Percentiles rank a stretch among this genome's conserved stretches.
Conservation (phyloP, 2,888 invertebrate species). For the Conus canariensis region DNA sequence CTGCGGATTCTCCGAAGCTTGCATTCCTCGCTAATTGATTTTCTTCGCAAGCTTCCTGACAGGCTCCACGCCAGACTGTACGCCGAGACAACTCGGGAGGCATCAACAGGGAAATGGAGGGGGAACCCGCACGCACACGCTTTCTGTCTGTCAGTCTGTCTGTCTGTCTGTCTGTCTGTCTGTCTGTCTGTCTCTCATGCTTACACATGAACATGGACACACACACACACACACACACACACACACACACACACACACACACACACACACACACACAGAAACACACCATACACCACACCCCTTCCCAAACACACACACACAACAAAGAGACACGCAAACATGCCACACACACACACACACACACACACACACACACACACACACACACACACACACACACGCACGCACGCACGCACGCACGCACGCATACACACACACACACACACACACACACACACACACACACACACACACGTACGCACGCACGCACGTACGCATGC, state of each 20-base stretch:
- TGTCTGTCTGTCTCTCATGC: not conserved
- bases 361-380: not conserved
- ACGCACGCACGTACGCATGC: not conserved
- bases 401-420: not conserved
- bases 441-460: not conserved
- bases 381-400: not conserved
- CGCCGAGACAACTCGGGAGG: too few relatives aligned
- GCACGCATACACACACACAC: not conserved
- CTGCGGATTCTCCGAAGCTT: too few relatives aligned
- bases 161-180: not conserved
- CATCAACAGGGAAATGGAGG: too few relatives aligned
- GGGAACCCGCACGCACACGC: not conserved
- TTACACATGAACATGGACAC: not conserved
- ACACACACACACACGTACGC: not conserved
- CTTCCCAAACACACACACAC: too few relatives aligned
- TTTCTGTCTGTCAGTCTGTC: not conserved
- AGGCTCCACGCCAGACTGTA: too few relatives aligned
- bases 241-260: not conserved
- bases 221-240: constrained; percentile 18
- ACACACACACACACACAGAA: not conserved
- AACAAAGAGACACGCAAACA: not conserved
- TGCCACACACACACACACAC: not conserved
- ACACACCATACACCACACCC: not conserved
- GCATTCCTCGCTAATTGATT: too few relatives aligned
- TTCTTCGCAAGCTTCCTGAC: too few relatives aligned